Evolutionary conservation across 2,797 vertebrate genomes (phyloP), one percentile per base, ranked within the genome.

Genomic region (Orestias chungarensis): DNA sequence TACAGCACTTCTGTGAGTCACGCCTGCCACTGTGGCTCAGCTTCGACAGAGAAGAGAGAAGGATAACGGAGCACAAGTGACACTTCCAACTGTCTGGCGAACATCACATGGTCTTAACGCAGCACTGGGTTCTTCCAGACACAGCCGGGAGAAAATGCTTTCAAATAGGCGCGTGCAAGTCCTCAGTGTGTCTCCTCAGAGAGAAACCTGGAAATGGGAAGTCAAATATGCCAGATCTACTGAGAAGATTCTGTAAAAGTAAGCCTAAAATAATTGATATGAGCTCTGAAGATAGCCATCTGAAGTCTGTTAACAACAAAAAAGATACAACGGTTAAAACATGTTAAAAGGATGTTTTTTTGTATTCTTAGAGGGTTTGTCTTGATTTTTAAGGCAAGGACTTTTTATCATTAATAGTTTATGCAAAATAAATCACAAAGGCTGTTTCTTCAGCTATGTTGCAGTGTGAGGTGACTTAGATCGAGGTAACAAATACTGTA

Each of bases 1-100:
- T 90, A 91, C 85, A 83, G 89, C 87, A 65, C 80, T 86, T 81
- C 88, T 85, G 89, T 92, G 91, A 93, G 87, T 92, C 91, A 91
- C 79, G 90, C 80, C 86, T 76, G 81, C 90, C 83, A 80, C 84
- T 75, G 88, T 70, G 86, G 82, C 80, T 93, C 78, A 79, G 87
- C 86, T 88, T 68, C 87, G 85, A 92, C 89, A 88, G 86, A 76
- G 80, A 82, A 75, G 86, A 84, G 84, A 79, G 84, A 79, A 68
- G 86, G 79, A 87, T 88, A 85, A 84, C 77, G 73, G 85, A 80
- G 86, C 89, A 69, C 84, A 77, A 87, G 82, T 86, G 87, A 89
- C 91, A 89, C 90, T 88, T 91, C 84, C 86, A 73, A 91, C 80
- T 86, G 91, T 90, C 85, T 88, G 80, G 47, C 66, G 75, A 90